These are phyloP conservation scores for Myanophis thanlyinensis DNA, from an alignment of 2,113 vertebrate species.

Conservation along the genomic window DNA sequence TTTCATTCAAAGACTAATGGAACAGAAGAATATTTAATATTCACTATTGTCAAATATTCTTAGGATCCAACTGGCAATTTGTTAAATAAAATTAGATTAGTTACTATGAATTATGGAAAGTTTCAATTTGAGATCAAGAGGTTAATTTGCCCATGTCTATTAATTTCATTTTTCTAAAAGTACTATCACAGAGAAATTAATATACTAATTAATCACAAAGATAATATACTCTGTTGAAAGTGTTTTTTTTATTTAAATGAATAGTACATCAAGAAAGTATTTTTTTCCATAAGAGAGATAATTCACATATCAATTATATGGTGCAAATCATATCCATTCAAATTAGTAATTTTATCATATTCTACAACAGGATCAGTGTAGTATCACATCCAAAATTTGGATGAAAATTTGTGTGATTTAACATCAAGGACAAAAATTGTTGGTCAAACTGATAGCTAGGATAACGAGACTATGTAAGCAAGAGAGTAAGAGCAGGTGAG, in stretches of 20 bases:
- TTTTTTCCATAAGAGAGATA: not conserved
- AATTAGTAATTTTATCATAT: not conserved
- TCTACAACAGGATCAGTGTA: not conserved
- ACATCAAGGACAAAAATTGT: not conserved
- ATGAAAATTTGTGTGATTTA: not conserved
- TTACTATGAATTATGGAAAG: not conserved
- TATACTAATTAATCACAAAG: too few relatives aligned
- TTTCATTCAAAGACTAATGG: not conserved
- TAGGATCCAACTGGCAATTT: not conserved
- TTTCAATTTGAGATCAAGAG: not conserved
- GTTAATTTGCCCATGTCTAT: not conserved
- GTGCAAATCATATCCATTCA: not conserved
- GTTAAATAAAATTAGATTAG: not conserved
- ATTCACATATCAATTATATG: not conserved
- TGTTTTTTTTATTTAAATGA: not conserved
- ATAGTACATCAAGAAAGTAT: not conserved
- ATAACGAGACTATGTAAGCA: not conserved
- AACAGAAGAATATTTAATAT: not conserved
- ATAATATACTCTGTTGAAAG: not conserved
- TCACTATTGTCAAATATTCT: not conserved
- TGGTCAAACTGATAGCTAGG: not conserved
- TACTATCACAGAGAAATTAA: too few relatives aligned
- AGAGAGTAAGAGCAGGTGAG: not conserved
- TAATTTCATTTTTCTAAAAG: not conserved
- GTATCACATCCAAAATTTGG: not conserved